A percentile compares a stretch with the other conserved stretches of the same genome.
These are phyloP conservation scores for Leptodirus hochenwartii DNA, from an alignment of 2,888 invertebrate genomes.

Conservation along the genomic window DNA sequence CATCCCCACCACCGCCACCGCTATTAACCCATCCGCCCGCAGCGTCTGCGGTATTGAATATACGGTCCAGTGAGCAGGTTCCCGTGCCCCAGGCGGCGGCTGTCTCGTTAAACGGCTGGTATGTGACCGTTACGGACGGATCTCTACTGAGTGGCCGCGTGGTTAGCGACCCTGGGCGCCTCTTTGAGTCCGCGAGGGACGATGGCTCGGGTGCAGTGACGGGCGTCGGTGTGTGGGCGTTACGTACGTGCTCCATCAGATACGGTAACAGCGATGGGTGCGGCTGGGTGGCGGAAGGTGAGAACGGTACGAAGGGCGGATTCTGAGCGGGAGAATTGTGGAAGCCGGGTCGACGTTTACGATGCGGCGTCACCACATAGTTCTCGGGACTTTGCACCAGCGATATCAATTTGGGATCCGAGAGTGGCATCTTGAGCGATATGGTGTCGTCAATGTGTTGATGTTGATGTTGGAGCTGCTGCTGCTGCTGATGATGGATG, in stretches of 20 bases:
- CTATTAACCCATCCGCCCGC: no score
- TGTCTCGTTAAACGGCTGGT: slow-evolving; percentile 29
- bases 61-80: slow-evolving; percentile 1
- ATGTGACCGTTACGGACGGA: slow-evolving; percentile 32
- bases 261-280: slow-evolving; percentile 54
- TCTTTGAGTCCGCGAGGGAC: no score
- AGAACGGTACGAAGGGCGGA: slow-evolving; percentile 71
- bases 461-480: no score
- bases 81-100: no score
- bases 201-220: slow-evolving; percentile 26
- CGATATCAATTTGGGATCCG: slow-evolving; percentile 47
- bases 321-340: slow-evolving; percentile 77
- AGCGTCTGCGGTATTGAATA: no score
- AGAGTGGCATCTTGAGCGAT: slow-evolving; percentile 39
- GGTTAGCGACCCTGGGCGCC: no score
- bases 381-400: slow-evolving; percentile 57
- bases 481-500: no score
- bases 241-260: slow-evolving; percentile 39
- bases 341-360: slow-evolving; percentile 72
- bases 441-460: slow-evolving; percentile 50
- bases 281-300: slow-evolving; percentile 55
- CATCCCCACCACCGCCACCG: no score
- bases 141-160: slow-evolving; percentile 57
- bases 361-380: slow-evolving; percentile 73
- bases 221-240: slow-evolving; percentile 40